phyloP scores from a whole-genome alignment of 2,113 vertebrate genomes.

The Myodes glareolus region DNA sequence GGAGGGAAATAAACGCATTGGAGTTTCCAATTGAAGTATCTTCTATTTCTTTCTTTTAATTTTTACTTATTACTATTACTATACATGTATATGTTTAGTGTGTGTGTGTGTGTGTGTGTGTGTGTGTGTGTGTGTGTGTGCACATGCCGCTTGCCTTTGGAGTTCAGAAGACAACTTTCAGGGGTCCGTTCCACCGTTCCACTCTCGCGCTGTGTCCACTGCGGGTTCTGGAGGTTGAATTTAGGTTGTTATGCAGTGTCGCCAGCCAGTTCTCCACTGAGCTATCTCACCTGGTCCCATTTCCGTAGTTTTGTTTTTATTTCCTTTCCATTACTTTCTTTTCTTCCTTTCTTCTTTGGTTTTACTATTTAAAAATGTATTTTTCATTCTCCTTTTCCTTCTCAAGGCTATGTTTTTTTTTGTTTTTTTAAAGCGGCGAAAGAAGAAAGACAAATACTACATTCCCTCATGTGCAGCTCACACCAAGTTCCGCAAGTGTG shows the following conservation, averaged over 20 bases:
- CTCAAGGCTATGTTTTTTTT: too few relatives aligned
- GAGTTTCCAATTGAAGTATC: accelerated
- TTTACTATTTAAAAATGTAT: background rate
- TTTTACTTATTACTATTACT: background rate
- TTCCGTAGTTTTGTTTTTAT: background rate
- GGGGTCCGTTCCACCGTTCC: background rate
- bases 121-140: too few relatives aligned
- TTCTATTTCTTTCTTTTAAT: background rate
- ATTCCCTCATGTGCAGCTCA: background rate
- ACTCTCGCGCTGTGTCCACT: background rate
- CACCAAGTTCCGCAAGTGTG: too few relatives aligned
- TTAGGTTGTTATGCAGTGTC: too few relatives aligned
- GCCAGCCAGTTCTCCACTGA: background rate
- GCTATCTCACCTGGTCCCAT: too few relatives aligned
- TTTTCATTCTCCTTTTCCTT: background rate
- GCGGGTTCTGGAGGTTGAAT: too few relatives aligned
- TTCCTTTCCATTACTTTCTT: background rate
- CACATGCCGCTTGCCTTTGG: background rate
- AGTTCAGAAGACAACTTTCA: background rate
- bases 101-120: background rate
- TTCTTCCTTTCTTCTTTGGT: background rate
- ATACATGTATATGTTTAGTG: background rate
- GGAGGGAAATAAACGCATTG: background rate
- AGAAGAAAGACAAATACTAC: background rate
- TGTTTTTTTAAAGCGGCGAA: too few relatives aligned